Base-by-base conservation (phyloP, 1,140 invertebrate genomes). In the Nixonia krombeini region DNA sequence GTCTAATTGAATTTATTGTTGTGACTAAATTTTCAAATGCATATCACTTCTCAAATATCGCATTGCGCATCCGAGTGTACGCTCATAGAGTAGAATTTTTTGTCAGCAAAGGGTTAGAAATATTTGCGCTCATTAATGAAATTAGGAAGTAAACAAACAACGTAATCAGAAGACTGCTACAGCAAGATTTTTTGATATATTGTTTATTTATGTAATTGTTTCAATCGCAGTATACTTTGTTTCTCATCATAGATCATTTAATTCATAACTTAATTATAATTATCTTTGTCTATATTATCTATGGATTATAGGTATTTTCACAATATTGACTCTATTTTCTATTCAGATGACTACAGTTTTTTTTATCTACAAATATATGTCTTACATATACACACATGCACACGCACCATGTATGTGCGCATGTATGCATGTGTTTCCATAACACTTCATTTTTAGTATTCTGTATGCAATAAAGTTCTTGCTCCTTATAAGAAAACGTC, bases 271-370 rank as follows among this genome's bases (percentile, higher is more conserved):
- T 73, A 79, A 72, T 80, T 79, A 80, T 73, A 80, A 76, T 72
- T 80, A 77, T 75, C 33, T 66, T 49, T 56, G 63, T 52, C 41
- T 72, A 57, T 74, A 71, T 68, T 23, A 68, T 52, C 70, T 76
- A 75, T 67, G 33, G 68, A 68, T 80, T 78, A 81, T 75, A 79
- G 76, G 69, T 78, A 76, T 74, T 78, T 80, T 40, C 76, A 81
- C 78, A 78, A 72, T 80, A 82, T 82, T 81, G 79, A 82, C 76
- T 82, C 76, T 82, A 80, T 81, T 77, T 64, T 56, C 77, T 78
- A 79, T 70, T 63, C 63, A 79, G 75, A 81, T 76, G 68, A 78
- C 79, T 81, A 82, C 80, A 78, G 61, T 71, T 64, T 76, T 65
- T 37, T 56, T 62, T 81, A 81, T 82, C 80, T 81, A 82, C 79